Evolutionary conservation across 2,113 vertebrate genomes (phyloP), one percentile per base, ranked within the genome.

Genomic region (Carassius auratus): DNA sequence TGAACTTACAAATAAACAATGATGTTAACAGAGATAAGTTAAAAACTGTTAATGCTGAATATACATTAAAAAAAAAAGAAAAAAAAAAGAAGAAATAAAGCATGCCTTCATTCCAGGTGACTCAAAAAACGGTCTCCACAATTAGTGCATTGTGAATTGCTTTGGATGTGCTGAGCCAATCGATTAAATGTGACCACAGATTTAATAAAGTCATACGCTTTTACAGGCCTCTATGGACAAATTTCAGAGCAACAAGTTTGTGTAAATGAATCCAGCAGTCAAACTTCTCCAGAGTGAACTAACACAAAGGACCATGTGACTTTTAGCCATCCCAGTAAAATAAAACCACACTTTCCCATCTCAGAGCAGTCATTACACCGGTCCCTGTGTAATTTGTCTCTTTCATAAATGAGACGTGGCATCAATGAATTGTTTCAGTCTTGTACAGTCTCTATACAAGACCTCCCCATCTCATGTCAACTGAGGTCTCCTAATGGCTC

Each of bases 391-490:
- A 73, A 83, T 85, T 89, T 85, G 76, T 85, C 36, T 76, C 74
- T 89, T 45, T 75, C 75, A 81, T 74, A 45, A 9, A 42, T 78
- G 21, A 59, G 62, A 69, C 13, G 33, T 21, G 10, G 74, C 30
- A 55, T 81, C 64, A 87, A 85, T 86, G 81, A 77, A 33, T 52
- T 86, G 77, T 81, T 71, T 86, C 50, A 81, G 33, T 74, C 48
- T 69, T 66, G 76, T 23, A 69, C 61, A 50, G 77, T 69, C 87
- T 84, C 55, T 76, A 75, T 73, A 61, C 14, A 86, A 87, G 86
- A 79, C 83, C 15, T 30, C 68, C 66, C 10, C 68, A 71, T 89
- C 89, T 83, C 85, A 87, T 74, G 71, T 85, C 76, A 57, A 68
- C 45, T 66, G 12, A 57, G 74, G 75, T 55, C 76, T 69, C 84